A percentile compares a stretch with the other conserved stretches of the same genome.
Conservation (phyloP, 2,888 invertebrate species). For the Atrina japonica region DNA sequence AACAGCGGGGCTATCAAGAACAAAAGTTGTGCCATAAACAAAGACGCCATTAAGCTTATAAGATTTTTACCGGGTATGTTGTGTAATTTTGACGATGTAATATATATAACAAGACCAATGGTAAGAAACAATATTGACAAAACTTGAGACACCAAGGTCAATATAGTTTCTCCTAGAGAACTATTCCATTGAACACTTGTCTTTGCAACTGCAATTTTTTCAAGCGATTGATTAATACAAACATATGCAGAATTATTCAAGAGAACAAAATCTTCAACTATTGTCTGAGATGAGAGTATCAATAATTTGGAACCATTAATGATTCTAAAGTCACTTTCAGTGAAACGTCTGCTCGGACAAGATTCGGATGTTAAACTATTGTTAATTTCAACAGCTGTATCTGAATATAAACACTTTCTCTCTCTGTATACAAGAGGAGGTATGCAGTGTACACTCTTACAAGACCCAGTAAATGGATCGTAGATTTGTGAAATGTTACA, state of each 20-base stretch:
- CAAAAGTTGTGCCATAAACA: slow-evolving; percentile 33
- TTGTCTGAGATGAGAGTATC: slow-evolving; percentile 20
- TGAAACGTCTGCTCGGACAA: slow-evolving; percentile 23
- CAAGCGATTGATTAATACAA: slow-evolving; percentile 18
- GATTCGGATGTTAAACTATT: background rate
- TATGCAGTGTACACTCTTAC: slow-evolving; percentile 30
- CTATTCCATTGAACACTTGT: background rate
- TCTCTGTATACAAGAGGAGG: slow-evolving; percentile 33
- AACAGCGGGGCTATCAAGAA: slow-evolving; percentile 25
- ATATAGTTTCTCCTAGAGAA: slow-evolving; percentile 21
- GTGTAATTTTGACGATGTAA: slow-evolving; percentile 30
- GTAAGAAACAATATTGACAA: slow-evolving; percentile 31
- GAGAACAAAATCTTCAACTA: slow-evolving; percentile 18
- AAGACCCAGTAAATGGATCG: slow-evolving; percentile 31
- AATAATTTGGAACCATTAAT: slow-evolving; percentile 30
- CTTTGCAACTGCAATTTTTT: background rate
- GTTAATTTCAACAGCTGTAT: background rate
- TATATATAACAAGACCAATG: slow-evolving; percentile 28
- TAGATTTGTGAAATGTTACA: slow-evolving; percentile 24
- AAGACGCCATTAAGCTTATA: slow-evolving; percentile 34
- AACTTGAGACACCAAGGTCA: slow-evolving; percentile 31
- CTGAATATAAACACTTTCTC: slow-evolving; percentile 23
- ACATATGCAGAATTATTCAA: slow-evolving; percentile 24
- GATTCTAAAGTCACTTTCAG: slow-evolving; percentile 34
- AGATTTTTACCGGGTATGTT: slow-evolving; percentile 43